These are phyloP conservation scores for Rutilus rutilus DNA, from an alignment of 2,113 vertebrate genomes.

Conservation along the genomic window DNA sequence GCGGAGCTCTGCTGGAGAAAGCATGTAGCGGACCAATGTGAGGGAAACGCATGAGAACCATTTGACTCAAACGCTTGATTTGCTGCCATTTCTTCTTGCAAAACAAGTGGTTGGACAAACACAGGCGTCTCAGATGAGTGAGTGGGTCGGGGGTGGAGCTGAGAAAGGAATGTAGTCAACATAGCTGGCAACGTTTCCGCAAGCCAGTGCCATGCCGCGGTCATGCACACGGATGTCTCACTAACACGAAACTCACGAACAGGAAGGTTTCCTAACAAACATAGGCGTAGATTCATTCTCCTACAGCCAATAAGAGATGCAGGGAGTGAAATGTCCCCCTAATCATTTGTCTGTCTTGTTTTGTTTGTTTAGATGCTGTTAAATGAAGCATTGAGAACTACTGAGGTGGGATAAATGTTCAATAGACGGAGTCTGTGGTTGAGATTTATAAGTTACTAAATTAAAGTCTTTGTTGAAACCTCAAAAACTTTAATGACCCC, in stretches of 20 bases:
- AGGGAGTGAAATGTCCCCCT: background rate
- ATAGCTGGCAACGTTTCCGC: constrained; percentile 24
- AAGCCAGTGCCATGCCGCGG: constrained; percentile 15
- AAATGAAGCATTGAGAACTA: background rate
- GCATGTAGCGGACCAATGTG: constrained; percentile 9
- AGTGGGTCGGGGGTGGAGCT: constrained; percentile 4
- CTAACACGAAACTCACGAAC: constrained; percentile 5
- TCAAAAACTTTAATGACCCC: background rate
- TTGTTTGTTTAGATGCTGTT: constrained; percentile 4
- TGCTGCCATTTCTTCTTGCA: constrained; percentile 45
- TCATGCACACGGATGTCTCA: constrained; percentile 37
- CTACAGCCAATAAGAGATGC: background rate
- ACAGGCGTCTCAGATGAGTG: constrained; percentile 30
- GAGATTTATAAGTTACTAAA: background rate
- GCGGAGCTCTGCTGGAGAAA: constrained; percentile 26
- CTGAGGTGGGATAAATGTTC: background rate
- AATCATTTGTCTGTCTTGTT: constrained; percentile 2
- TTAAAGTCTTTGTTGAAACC: constrained; percentile 11
- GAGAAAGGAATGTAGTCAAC: constrained; percentile 18
- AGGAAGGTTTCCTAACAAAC: constrained; percentile 14
- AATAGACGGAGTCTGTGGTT: background rate
- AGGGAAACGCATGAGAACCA: constrained; percentile 38
- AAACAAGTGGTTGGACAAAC: constrained; percentile 33
- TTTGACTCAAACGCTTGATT: constrained; percentile 23
- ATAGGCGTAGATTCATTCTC: background rate